These are phyloP conservation scores for Argyra leucocephala DNA, from an alignment of 2,888 invertebrate species.

Conservation along the genomic window DNA sequence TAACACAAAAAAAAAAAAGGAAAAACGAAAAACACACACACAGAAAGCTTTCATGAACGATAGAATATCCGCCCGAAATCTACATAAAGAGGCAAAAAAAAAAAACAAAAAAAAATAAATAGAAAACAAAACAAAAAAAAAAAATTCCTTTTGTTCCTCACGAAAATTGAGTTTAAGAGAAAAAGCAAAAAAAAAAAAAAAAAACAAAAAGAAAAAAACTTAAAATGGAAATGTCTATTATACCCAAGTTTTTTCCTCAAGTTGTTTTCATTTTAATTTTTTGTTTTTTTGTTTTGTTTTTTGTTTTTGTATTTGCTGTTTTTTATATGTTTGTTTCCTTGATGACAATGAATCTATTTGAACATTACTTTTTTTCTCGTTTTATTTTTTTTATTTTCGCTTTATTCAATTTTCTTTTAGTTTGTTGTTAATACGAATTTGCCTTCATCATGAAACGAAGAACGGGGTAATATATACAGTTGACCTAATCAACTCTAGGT, in stretches of 20 bases:
- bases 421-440: no score
- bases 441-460: no score
- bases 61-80: background rate
- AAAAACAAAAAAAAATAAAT: background rate
- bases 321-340: background rate
- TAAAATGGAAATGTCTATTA: no score
- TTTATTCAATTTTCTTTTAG: no score
- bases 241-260: background rate
- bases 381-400: no score
- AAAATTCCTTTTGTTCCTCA: background rate
- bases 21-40: background rate
- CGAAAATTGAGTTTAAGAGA: background rate
- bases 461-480: no score
- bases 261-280: background rate
- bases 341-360: constrained; percentile 6
- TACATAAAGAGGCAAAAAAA: background rate
- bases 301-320: background rate
- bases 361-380: background rate
- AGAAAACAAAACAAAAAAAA: background rate
- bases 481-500: no score
- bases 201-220: no score
- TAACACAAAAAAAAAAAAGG: background rate
- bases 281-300: background rate
- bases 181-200: background rate
- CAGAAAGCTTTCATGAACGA: background rate